phyloP scores from a whole-genome alignment of 2,113 vertebrate genomes.

The Zingel zingel region DNA sequence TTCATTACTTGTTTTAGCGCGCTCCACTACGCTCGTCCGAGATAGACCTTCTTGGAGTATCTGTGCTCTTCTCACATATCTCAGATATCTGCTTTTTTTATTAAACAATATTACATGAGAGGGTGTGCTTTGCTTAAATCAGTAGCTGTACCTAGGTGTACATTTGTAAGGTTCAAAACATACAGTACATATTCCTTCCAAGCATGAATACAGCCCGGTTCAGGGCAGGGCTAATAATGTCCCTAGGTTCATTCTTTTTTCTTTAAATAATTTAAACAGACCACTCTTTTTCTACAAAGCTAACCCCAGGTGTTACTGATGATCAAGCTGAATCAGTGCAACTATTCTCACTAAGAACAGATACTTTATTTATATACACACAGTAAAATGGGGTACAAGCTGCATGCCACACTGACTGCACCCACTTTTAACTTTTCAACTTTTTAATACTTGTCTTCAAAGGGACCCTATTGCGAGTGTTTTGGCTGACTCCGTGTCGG shows the following conservation, averaged over 20 bases:
- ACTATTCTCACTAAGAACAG: not conserved
- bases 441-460: not conserved
- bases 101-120: no score
- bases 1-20: no score
- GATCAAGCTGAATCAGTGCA: constrained; percentile 9
- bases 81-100: no score
- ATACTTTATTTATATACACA: not conserved
- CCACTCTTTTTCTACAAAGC: not conserved
- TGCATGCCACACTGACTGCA: not conserved
- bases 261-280: constrained; percentile 13
- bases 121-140: no score
- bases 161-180: not conserved
- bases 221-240: not conserved
- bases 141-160: not conserved
- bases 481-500: constrained; percentile 47
- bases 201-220: not conserved
- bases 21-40: no score
- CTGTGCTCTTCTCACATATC: no score
- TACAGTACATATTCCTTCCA: constrained; percentile 10
- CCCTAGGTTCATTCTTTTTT: constrained; percentile 25
- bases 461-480: not conserved
- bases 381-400: not conserved
- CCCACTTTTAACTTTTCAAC: constrained; percentile 2
- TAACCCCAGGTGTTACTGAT: constrained; percentile 18
- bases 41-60: no score